Evolutionary conservation across 1,140 invertebrate species (phyloP).

Genomic region (Calephelis virginiensis): DNA sequence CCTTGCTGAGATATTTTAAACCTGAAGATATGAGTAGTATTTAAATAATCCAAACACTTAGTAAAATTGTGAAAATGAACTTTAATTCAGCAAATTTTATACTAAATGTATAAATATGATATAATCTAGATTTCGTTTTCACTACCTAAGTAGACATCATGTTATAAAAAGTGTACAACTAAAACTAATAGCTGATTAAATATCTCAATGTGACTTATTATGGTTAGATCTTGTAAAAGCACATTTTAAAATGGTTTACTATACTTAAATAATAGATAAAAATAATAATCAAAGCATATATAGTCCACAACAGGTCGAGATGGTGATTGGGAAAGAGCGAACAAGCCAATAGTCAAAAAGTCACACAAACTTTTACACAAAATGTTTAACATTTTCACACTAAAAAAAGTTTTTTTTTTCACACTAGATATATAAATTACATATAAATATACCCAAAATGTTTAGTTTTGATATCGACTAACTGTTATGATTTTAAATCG

Average conservation of each 20-base stretch:
- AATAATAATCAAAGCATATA: constrained; percentile 73
- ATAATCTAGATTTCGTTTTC: constrained; percentile 77
- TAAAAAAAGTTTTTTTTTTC: no score
- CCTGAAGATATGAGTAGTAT: background rate
- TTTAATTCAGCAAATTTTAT: constrained; percentile 79
- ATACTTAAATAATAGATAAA: constrained; percentile 77
- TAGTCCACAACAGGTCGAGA: no score
- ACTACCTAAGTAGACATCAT: constrained; percentile 77
- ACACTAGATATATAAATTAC: no score
- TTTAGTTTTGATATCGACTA: no score
- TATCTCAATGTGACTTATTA: constrained; percentile 76
- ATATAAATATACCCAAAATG: no score
- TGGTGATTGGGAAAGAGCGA: no score
- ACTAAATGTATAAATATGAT: constrained; percentile 79
- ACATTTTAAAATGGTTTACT: constrained; percentile 73
- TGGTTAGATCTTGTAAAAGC: constrained; percentile 77
- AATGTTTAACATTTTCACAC: no score
- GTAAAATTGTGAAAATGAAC: constrained; percentile 78
- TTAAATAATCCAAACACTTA: constrained; percentile 52
- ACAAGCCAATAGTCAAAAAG: no score
- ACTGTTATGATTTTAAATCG: no score
- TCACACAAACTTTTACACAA: no score
- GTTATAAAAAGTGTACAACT: constrained; percentile 79
- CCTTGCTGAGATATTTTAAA: background rate
- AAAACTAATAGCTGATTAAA: constrained; percentile 77